A percentile compares a stretch with the other conserved stretches of the same genome.
Evolutionary conservation across 1,140 invertebrate genomes (phyloP).

Genomic region (Hyphantria cunea): DNA sequence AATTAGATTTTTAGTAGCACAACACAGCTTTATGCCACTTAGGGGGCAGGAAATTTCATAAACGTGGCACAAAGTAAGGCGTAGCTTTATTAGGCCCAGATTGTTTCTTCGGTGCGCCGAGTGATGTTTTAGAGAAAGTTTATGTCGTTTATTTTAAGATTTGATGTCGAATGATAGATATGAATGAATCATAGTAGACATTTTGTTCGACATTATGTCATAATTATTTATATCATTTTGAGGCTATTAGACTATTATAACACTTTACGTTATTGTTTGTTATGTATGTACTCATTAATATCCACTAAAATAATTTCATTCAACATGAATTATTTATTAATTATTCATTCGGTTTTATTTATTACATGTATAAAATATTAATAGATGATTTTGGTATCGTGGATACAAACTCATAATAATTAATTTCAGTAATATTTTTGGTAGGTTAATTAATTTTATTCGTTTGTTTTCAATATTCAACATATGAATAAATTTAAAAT

Average conservation of each 20-base stretch:
- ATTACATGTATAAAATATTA: too few relatives aligned
- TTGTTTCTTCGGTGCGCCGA: conserved; percentile 20
- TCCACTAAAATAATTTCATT: too few relatives aligned
- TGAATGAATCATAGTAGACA: background rate
- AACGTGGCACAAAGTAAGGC: conserved; percentile 15
- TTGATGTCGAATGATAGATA: conserved; percentile 11
- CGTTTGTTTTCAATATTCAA: background rate
- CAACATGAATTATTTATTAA: too few relatives aligned
- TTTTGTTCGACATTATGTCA: background rate
- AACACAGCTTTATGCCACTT: conserved; percentile 24
- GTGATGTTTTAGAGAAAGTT: conserved; percentile 15
- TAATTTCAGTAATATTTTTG: background rate
- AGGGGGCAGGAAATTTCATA: conserved; percentile 25
- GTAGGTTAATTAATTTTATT: background rate
- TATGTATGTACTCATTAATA: too few relatives aligned
- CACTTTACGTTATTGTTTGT: too few relatives aligned
- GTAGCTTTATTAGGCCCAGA: conserved; percentile 16
- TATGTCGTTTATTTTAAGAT: conserved; percentile 20
- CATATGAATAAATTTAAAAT: background rate
- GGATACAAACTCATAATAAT: too few relatives aligned
- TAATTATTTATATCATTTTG: too few relatives aligned
- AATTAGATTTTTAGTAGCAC: conserved; percentile 21
- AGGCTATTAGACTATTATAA: too few relatives aligned
- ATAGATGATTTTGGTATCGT: too few relatives aligned
- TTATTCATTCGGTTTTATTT: too few relatives aligned